A percentile compares a stretch with the other conserved stretches of the same genome.
These are phyloP conservation scores for Okapia johnstoni DNA, from an alignment of 2,113 vertebrate genomes.

Conservation along the genomic window DNA sequence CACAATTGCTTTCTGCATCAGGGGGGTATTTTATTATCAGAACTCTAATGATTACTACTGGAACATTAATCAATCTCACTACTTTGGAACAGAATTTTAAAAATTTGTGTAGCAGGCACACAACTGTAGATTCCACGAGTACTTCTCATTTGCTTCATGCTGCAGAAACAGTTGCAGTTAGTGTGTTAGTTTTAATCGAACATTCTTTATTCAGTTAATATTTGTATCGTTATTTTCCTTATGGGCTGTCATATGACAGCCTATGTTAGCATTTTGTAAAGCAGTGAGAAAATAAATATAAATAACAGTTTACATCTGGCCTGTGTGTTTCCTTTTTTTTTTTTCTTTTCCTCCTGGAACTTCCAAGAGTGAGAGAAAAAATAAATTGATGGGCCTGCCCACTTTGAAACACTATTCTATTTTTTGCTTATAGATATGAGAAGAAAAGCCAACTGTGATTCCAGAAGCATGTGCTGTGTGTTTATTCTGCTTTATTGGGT, in stretches of 20 bases:
- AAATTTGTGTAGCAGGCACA: background rate
- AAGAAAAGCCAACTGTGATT: constrained; percentile 15
- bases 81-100: background rate
- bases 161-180: background rate
- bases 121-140: background rate
- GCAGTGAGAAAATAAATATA: constrained; percentile 16
- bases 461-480: background rate
- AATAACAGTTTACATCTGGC: constrained; percentile 8
- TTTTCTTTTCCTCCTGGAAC: background rate
- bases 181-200: background rate
- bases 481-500: constrained; percentile 13
- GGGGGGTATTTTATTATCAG: background rate
- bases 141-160: background rate
- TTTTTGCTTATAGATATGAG: background rate
- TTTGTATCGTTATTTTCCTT: constrained; percentile 36
- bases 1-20: background rate
- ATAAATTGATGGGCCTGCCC: constrained; percentile 12
- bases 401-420: constrained; percentile 16
- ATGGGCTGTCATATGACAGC: background rate
- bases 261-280: constrained; percentile 22
- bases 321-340: background rate
- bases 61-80: background rate
- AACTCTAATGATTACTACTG: background rate
- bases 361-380: constrained; percentile 21
- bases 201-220: background rate